Conservation (phyloP, 1,140 invertebrate genomes). For the Sinonovacula constricta region DNA sequence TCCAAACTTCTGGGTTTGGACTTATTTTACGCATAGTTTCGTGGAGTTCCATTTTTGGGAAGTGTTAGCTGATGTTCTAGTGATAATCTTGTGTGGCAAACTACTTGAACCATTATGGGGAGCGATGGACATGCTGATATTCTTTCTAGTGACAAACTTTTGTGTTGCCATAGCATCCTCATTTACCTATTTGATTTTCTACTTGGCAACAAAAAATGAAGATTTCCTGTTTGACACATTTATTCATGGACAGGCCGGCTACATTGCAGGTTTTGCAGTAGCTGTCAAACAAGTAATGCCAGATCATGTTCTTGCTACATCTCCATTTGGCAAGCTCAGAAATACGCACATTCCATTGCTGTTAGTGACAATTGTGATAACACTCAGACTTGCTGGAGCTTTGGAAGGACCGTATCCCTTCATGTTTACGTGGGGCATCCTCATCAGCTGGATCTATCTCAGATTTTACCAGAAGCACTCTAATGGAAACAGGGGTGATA, state of each 20-base stretch:
- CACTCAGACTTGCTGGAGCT: slow-evolving; percentile 89
- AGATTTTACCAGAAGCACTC: slow-evolving; percentile 97
- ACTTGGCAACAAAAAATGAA: slow-evolving; percentile 90
- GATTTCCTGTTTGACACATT: slow-evolving; percentile 93
- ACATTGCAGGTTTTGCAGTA: slow-evolving; percentile 86
- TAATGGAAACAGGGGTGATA: slow-evolving; percentile 94
- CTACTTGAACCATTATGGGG: slow-evolving; percentile 98
- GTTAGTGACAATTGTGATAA: slow-evolving; percentile 87
- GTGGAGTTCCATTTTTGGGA: slow-evolving; percentile 97
- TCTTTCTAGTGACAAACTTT: slow-evolving; percentile 94
- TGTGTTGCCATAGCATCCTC: slow-evolving; percentile 90
- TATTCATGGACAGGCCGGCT: slow-evolving; percentile 87
- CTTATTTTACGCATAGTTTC: slow-evolving; percentile 95
- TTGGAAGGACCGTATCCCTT: slow-evolving; percentile 95
- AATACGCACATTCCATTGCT: slow-evolving; percentile 92
- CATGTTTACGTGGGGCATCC: slow-evolving; percentile 95
- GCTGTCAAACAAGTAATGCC: slow-evolving; percentile 99
- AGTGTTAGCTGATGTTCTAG: slow-evolving; percentile 92
- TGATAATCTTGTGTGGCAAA: slow-evolving; percentile 95
- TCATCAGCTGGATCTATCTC: slow-evolving; percentile 97
- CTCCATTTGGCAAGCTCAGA: slow-evolving; percentile 91
- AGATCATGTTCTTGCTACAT: slow-evolving; percentile 92
- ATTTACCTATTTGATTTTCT: slow-evolving; percentile 92
- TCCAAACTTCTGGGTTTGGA: slow-evolving; percentile 96
- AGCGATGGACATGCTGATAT: slow-evolving; percentile 95